Percentiles rank a stretch among this genome's conserved stretches.
These are phyloP conservation scores for Glossosoma conforme DNA, from an alignment of 1,140 invertebrate species.

Conservation along the genomic window DNA sequence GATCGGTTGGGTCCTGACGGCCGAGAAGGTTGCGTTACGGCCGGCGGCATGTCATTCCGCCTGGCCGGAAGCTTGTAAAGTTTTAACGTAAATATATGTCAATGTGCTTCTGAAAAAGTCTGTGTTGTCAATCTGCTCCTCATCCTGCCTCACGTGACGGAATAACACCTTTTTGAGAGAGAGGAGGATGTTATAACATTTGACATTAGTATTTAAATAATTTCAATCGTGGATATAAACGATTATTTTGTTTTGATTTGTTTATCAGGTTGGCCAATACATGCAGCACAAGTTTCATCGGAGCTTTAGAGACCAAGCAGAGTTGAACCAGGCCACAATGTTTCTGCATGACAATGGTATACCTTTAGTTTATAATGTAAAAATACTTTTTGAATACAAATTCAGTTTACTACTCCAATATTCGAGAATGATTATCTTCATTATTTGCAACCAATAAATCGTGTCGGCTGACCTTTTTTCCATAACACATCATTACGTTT, in stretches of 20 bases:
- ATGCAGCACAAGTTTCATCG: constrained; percentile 56
- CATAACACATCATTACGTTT: not conserved
- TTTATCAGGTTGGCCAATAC: constrained; percentile 42
- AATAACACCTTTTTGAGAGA: too few species aligned
- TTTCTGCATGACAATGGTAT: constrained; percentile 96
- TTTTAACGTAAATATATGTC: too few species aligned
- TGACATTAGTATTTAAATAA: constrained; percentile 10
- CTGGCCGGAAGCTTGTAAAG: too few species aligned
- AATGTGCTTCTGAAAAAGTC: too few species aligned
- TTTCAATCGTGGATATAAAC: constrained; percentile 4
- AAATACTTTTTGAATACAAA: not conserved
- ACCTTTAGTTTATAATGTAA: not conserved
- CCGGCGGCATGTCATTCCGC: too few species aligned
- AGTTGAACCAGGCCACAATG: constrained; percentile 90
- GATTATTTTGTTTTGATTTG: constrained; percentile 4
- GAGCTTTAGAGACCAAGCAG: constrained; percentile 80
- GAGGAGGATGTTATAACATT: too few species aligned
- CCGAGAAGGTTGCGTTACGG: too few species aligned
- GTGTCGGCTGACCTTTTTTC: not conserved
- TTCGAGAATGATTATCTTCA: not conserved
- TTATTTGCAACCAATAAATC: not conserved
- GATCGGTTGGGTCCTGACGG: too few species aligned
- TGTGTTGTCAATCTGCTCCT: too few species aligned
- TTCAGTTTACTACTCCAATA: not conserved
- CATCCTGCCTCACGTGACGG: too few species aligned